Conservation (phyloP, 2,797 vertebrate species). For the Ciconia nigra region DNA sequence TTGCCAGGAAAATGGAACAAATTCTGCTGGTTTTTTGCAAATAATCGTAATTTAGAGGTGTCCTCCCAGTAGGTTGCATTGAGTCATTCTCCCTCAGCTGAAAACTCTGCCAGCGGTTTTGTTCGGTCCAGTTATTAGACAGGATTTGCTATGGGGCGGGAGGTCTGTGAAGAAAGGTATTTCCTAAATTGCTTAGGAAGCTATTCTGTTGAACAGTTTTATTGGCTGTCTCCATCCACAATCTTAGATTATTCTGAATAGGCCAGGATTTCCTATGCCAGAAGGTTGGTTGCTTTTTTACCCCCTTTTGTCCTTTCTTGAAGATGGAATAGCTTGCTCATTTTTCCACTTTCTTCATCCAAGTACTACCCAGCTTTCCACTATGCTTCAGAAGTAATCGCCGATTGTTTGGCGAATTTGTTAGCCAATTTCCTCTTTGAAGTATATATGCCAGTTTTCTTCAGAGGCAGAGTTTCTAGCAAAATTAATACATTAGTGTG, state of each 20-base stretch:
- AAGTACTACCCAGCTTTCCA: neutral
- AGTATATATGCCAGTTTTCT: neutral
- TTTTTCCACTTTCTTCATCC: neutral
- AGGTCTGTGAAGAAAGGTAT: neutral
- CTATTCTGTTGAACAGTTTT: neutral
- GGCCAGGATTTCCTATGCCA: neutral
- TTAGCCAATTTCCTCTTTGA: neutral
- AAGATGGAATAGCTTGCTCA: neutral
- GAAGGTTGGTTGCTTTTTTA: neutral
- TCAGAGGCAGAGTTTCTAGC: neutral
- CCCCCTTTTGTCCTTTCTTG: neutral
- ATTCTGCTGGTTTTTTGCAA: neutral
- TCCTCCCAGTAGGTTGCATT: neutral
- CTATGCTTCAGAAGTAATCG: neutral
- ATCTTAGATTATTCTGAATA: neutral
- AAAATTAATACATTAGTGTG: neutral
- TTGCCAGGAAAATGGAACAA: neutral
- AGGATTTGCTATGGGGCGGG: neutral
- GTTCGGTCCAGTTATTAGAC: neutral
- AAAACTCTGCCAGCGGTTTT: neutral
- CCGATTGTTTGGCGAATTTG: neutral
- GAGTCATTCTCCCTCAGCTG: neutral
- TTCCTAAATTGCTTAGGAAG: neutral
- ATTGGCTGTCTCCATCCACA: neutral
- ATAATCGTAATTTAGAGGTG: neutral